Conservation (phyloP, 2,888 invertebrate genomes). For the Cryptus viduatorius region DNA sequence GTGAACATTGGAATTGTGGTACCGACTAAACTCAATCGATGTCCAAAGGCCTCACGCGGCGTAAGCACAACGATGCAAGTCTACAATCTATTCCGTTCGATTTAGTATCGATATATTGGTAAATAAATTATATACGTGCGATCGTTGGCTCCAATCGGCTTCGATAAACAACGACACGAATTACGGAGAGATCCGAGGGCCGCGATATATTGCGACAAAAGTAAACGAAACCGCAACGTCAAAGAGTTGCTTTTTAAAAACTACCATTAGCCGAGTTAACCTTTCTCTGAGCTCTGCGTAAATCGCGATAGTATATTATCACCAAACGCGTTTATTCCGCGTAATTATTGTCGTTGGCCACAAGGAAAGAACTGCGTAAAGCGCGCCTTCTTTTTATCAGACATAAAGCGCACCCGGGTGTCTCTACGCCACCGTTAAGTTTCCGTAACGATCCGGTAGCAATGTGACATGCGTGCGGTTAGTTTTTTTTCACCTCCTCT, state of each 20-base stretch:
- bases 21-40: constrained; percentile 14
- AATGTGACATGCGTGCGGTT: constrained; percentile 65
- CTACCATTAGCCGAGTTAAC: constrained; percentile 51
- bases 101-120: constrained; percentile 39
- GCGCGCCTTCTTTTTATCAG: constrained; percentile 50
- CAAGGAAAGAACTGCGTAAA: not conserved
- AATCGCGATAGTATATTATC: constrained; percentile 41
- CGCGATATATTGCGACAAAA: constrained; percentile 57
- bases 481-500: constrained; percentile 24
- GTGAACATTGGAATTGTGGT: constrained; percentile 38
- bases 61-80: not conserved
- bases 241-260: constrained; percentile 28
- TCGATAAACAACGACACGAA: constrained; percentile 49
- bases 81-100: not conserved
- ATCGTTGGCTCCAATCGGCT: constrained; percentile 58
- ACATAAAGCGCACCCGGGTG: constrained; percentile 49
- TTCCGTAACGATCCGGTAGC: constrained; percentile 65
- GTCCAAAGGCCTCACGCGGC: constrained; percentile 29
- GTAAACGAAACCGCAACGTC: no score
- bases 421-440: constrained; percentile 60
- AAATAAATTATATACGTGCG: constrained; percentile 24
- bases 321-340: constrained; percentile 51
- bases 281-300: constrained; percentile 50
- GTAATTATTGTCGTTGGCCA: constrained; percentile 59
- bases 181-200: constrained; percentile 51